These are phyloP conservation scores for Embidobia sp. DNA, from an alignment of 2,888 invertebrate genomes.

Conservation along the genomic window DNA sequence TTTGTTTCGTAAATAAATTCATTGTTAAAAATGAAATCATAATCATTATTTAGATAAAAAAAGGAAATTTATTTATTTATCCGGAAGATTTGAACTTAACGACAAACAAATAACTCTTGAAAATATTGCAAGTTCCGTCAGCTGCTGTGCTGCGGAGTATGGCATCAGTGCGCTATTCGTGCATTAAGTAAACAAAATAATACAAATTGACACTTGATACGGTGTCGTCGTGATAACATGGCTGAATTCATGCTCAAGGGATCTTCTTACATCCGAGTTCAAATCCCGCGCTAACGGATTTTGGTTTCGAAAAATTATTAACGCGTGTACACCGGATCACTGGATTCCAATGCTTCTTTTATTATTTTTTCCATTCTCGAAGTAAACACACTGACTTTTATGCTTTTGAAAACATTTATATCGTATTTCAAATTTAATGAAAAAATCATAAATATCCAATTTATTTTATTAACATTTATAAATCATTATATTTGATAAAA, in stretches of 20 bases:
- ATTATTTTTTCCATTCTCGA: background rate
- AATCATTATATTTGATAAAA: too few species aligned
- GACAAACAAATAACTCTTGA: background rate
- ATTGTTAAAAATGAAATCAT: too few species aligned
- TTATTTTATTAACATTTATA: too few species aligned
- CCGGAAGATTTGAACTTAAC: too few species aligned
- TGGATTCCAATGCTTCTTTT: background rate
- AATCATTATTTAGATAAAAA: too few species aligned
- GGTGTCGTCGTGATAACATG: constrained; percentile 35
- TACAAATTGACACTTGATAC: constrained; percentile 37
- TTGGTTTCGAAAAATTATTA: constrained; percentile 14
- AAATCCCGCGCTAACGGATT: constrained; percentile 27
- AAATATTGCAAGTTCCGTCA: constrained; percentile 1
- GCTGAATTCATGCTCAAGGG: constrained; percentile 29
- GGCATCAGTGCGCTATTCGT: constrained; percentile 14
- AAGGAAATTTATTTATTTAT: too few species aligned
- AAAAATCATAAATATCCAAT: too few species aligned
- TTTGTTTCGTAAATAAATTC: too few species aligned
- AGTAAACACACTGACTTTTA: too few species aligned
- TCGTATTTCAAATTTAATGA: too few species aligned
- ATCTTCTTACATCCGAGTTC: constrained; percentile 44
- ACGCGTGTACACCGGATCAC: constrained; percentile 1
- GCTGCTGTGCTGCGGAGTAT: background rate
- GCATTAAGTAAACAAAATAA: constrained; percentile 47
- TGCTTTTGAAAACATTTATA: too few species aligned